phyloP scores from a whole-genome alignment of 2,113 vertebrate genomes.

The Oreochromis spilurus region DNA sequence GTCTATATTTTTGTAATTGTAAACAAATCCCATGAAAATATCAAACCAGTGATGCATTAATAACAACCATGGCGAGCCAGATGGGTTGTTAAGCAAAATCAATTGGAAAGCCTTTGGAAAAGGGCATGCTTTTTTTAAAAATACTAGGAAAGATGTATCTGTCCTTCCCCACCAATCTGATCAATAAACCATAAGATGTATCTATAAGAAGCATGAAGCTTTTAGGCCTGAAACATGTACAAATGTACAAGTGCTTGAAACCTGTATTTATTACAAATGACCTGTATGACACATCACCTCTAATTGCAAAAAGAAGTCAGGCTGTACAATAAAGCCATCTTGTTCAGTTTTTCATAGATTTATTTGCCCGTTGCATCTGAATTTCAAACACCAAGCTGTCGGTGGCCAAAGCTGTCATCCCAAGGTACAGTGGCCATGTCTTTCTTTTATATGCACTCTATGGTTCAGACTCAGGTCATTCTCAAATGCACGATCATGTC shows the following conservation, averaged over 20 bases:
- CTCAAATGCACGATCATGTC: not conserved
- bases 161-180: not conserved
- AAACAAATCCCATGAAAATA: not conserved
- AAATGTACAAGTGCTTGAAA: not conserved
- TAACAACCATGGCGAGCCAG: not conserved
- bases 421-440: not conserved
- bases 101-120: not conserved
- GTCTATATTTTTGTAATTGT: not conserved
- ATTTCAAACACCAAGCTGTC: not conserved
- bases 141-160: not conserved
- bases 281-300: not conserved
- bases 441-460: not conserved
- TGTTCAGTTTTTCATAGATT: not conserved
- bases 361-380: not conserved
- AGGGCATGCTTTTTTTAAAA: not conserved
- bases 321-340: not conserved
- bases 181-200: not conserved
- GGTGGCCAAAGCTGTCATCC: not conserved
- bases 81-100: not conserved
- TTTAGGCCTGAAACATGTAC: not conserved
- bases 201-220: not conserved
- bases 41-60: not conserved
- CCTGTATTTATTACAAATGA: not conserved
- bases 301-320: not conserved
- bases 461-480: not conserved